phyloP scores from a whole-genome alignment of 2,113 vertebrate species.

The Ranitomeya variabilis region DNA sequence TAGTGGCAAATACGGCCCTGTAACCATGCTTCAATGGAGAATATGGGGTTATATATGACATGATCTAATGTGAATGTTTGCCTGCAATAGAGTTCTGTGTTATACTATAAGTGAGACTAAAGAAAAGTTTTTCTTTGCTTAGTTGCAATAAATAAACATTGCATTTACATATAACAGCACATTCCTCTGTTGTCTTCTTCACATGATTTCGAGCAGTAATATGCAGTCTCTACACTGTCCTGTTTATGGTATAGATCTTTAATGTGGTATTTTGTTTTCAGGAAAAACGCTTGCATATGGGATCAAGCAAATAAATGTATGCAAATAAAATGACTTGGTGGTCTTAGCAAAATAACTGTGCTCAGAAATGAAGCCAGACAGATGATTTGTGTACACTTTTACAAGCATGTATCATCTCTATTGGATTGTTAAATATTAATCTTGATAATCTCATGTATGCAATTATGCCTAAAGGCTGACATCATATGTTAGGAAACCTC shows the following conservation, averaged over 20 bases:
- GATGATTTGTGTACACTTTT: conserved; percentile 53
- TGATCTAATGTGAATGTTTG: no score
- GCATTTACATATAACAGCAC: conserved; percentile 58
- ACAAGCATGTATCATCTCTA: conserved; percentile 56
- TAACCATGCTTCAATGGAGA: no score
- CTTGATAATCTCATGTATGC: conserved; percentile 61
- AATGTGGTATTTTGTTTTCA: conserved; percentile 64
- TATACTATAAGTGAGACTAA: not conserved
- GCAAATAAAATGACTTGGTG: conserved; percentile 38
- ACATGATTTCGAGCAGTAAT: conserved; percentile 68
- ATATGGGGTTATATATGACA: no score
- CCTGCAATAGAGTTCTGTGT: no score
- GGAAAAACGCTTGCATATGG: conserved; percentile 56
- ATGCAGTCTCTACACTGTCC: conserved; percentile 70
- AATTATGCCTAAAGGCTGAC: conserved; percentile 56
- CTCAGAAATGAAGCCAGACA: conserved; percentile 51
- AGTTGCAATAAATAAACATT: not conserved
- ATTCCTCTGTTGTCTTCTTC: conserved; percentile 53
- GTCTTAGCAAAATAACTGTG: conserved; percentile 58
- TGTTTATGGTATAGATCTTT: conserved; percentile 66
- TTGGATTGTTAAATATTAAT: conserved; percentile 58
- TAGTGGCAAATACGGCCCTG: no score
- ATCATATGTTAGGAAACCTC: not conserved
- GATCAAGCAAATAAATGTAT: conserved; percentile 21
- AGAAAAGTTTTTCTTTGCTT: not conserved